Base-by-base conservation (phyloP, 1,140 invertebrate genomes). In the Polyergus mexicanus region DNA sequence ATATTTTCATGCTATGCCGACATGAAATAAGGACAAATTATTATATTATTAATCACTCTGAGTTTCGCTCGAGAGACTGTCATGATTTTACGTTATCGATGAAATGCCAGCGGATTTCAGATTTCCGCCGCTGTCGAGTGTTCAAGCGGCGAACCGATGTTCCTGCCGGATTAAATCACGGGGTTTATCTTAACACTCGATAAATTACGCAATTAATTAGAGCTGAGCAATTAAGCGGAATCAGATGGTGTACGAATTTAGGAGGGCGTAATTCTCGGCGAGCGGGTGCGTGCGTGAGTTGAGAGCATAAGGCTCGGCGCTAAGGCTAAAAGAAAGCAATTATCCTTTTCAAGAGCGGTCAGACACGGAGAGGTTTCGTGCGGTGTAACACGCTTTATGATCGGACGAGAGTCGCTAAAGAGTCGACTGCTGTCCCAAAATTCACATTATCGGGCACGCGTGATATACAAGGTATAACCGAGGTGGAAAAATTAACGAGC, bases 141-240 rank as follows among this genome's bases (percentile, higher is more conserved):
- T 71, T 44, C 44, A 54, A 65, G 62, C n/a, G 51, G 10, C 72
- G 35, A 47, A 86, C 84, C 84, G 75, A 84, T 83, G 81, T 76
- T 86, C 63, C 77, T 58, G 51, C 76, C 41, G 88, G 91, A 92
- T 92, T 93, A 94, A 93, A 93, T 94, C 92, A 93, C 84, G 80
- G 66, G 92, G 87, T 92, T 93, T 93, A 93, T 93, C 92, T 90
- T 66, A 83, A 69, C 74, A 86, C 76, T 85, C 92, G 89, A 93
- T 94, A 94, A 94, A 94, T 94, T 92, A 90, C 86, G 91, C 89
- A 94, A 94, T 94, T 94, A 94, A 94, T 94, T 94, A 94, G 78
- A 72, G 88, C 65, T 88, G 76, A 74, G 92, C 91, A 94, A 94
- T 94, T 93, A 94, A 94, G 85, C 91, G 84, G 87, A 91, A 94